Evolutionary conservation across 2,113 vertebrate genomes (phyloP), one percentile per base, ranked within the genome.

Genomic region (Rhodinocichla rosea): DNA sequence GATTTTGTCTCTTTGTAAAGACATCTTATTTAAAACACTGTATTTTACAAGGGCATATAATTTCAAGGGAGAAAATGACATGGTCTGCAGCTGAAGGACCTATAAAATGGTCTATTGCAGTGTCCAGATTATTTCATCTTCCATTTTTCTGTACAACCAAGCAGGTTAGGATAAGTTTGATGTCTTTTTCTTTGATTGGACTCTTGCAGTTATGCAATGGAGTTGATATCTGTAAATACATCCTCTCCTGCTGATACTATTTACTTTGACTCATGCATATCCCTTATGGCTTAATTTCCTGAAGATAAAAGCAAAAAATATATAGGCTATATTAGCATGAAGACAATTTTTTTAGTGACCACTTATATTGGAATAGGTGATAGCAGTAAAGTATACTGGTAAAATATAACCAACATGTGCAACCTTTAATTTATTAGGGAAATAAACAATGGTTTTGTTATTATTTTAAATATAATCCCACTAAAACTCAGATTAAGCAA

Each of bases 241-340:
- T 95, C 77, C 81, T 97, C 37, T 96, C 60, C 63, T 96, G 45
- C 82, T 96, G 79, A 77, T 49, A 15, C 27, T 85, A 56, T 96
- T 96, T 95, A 83, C 73, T 96, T 94, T 95, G 94, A 83, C 60
- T 95, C 30, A n/a, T 64, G 24, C 37, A 26, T 91, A 75, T 94
- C 88, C 67, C 45, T 91, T 83, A 84, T 47, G 83, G 83, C 90
- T 96, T 97, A 94, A 97, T 97, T 98, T 93, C 90, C 92, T 96
- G 75, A 95, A 97, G 96, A 95, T 84, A 89, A 94, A 95, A 94
- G 76, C 56, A 87, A 56, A 53, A 20, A 83, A 87, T 40, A 47
- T 11, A 56, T 8, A 77, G 40, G 26, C 27, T 91, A 40, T 49
- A 55, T 86, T 96, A 92, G 15, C 64, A 92, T 76, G 59, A 96